Conservation (phyloP, 2,888 invertebrate genomes). For the Tetranychus piercei region DNA sequence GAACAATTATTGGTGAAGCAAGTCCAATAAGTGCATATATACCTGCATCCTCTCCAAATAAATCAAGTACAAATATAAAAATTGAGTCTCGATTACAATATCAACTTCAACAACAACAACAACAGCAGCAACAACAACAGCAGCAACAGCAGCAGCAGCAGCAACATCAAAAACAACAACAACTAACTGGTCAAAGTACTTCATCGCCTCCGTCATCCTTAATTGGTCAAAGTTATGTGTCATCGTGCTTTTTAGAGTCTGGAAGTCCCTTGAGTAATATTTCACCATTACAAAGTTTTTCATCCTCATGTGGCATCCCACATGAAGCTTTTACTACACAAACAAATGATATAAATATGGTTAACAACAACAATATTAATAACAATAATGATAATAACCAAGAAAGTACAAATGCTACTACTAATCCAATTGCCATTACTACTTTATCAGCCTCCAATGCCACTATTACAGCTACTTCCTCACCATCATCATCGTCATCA, state of each 20-base stretch:
- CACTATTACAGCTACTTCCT: background rate
- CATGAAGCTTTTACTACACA: too few relatives aligned
- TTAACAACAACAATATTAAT: too few relatives aligned
- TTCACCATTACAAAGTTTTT: background rate
- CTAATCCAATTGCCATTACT: background rate
- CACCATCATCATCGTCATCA: background rate
- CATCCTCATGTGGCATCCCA: background rate
- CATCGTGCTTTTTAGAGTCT: background rate
- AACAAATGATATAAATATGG: too few relatives aligned
- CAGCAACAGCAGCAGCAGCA: background rate
- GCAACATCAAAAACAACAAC: background rate
- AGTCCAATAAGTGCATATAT: background rate
- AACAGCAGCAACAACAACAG: background rate
- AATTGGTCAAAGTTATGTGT: background rate
- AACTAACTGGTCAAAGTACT: background rate
- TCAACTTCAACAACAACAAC: background rate
- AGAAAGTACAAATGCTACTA: background rate
- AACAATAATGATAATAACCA: background rate
- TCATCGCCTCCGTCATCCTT: slow-evolving; percentile 6
- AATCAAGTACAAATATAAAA: background rate
- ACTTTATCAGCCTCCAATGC: background rate
- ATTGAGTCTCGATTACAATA: background rate
- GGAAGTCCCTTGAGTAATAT: background rate
- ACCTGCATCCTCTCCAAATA: background rate
- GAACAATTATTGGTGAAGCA: slow-evolving; percentile 40